phyloP scores from a whole-genome alignment of 2,888 invertebrate species.

The Sipha maydis region DNA sequence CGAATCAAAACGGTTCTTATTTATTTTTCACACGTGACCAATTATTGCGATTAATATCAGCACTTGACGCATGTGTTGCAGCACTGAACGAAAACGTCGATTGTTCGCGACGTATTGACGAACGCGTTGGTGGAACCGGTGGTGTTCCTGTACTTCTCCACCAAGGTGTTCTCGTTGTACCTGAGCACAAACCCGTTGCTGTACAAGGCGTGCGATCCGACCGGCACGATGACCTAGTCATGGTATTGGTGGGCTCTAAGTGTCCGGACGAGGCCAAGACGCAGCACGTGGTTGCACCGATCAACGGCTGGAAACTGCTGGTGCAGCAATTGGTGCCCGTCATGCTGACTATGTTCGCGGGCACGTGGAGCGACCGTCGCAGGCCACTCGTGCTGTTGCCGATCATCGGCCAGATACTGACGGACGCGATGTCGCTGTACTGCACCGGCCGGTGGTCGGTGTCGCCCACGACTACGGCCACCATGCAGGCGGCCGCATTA shows the following conservation, averaged over 20 bases:
- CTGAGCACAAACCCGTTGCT: too few relatives aligned
- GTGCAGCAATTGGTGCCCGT: slow-evolving; percentile 59
- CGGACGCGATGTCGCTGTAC: slow-evolving; percentile 63
- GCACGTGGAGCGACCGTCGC: slow-evolving; percentile 64
- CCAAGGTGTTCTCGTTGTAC: too few relatives aligned
- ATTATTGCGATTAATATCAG: too few relatives aligned
- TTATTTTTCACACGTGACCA: too few relatives aligned
- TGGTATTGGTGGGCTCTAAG: not conserved
- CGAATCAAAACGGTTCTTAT: too few relatives aligned
- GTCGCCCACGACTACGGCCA: too few relatives aligned
- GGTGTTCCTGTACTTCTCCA: too few relatives aligned
- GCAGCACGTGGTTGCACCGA: slow-evolving; percentile 62
- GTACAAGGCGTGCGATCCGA: slow-evolving; percentile 62
- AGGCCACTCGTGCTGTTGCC: slow-evolving; percentile 64
- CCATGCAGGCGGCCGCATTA: too few relatives aligned
- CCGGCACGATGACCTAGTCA: slow-evolving; percentile 13
- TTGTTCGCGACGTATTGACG: not conserved
- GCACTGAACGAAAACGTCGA: not conserved
- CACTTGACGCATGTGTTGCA: too few relatives aligned
- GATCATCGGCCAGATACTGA: slow-evolving; percentile 63
- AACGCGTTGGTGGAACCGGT: too few relatives aligned
- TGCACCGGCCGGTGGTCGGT: slow-evolving; percentile 64
- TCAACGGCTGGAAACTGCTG: too few relatives aligned
- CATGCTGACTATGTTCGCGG: slow-evolving; percentile 63
- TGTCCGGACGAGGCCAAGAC: slow-evolving; percentile 59